Evolutionary conservation across 2,797 vertebrate species (phyloP), one percentile per base, ranked within the genome.

Genomic region (Emydoidea blandingii): DNA sequence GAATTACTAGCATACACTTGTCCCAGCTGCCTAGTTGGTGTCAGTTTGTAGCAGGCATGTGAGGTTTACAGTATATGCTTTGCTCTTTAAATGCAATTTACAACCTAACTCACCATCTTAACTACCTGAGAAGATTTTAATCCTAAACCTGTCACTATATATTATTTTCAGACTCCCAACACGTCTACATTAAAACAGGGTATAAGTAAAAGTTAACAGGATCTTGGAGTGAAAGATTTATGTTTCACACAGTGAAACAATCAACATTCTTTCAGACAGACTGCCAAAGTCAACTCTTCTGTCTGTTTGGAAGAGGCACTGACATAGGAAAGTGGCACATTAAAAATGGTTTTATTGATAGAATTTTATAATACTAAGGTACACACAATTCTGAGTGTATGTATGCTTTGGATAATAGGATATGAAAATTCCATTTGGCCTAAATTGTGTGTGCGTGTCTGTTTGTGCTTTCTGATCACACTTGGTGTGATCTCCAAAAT

Each of bases 11-110:
- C 93, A 88, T 89, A 87, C 54, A 86, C 85, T 96, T 95, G 86
- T 97, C 97, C 96, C 93, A 81, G 92, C 96, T 97, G 97, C 95
- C 95, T 97, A 94, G 31, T 96, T 88, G 96, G 92, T 98, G 95
- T 95, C 96, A 92, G 86, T 95, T 97, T 91, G 94, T 96, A 95
- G 90, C 83, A 97, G 84, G 92, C 80, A 91, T 5, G 34, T 85
- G 94, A 98, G 94, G 93, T 95, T 96, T 94, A 94, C 12, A 91
- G 87, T 96, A 78, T 89, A 88, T 90, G 85, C 78, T 97, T 97
- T 96, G 89, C 96, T 97, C 87, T 97, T 98, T 97, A 97, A 97
- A 98, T 97, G 94, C 92, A 96, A 98, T 97, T 98, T 98, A 96
- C 94, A 96, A 54, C 90, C 57, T 19, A 98, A 95, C 96, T 97